Conservation (phyloP, 2,113 vertebrate species). For the Lagopus muta region DNA sequence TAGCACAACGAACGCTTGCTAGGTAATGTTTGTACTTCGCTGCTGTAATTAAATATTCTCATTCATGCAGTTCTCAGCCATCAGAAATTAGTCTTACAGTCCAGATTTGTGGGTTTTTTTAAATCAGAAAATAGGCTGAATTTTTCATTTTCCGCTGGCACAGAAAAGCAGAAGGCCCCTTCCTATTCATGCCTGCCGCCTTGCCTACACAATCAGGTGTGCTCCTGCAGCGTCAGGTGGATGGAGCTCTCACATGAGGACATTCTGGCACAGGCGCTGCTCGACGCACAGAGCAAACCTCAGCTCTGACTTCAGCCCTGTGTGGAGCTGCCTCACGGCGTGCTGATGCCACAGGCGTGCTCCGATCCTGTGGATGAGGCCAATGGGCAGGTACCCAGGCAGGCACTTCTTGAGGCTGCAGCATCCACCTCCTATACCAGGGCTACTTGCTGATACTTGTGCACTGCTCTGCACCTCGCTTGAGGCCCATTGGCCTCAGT, state of each 20-base stretch:
- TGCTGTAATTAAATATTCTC: conserved; percentile 30
- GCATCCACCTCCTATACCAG: not conserved
- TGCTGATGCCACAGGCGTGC: not conserved
- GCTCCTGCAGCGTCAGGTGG: not conserved
- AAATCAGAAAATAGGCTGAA: not conserved
- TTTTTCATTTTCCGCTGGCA: not conserved
- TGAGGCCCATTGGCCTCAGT: not conserved
- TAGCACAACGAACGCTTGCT: not conserved
- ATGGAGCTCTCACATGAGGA: not conserved
- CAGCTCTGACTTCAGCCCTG: no score
- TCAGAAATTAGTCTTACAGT: conserved; percentile 6
- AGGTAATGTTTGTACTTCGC: not conserved
- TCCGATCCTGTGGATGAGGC: not conserved
- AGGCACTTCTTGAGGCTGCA: not conserved
- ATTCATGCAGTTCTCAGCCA: not conserved
- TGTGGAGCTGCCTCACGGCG: not conserved
- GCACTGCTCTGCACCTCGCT: not conserved
- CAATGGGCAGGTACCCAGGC: not conserved
- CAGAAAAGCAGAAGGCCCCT: not conserved
- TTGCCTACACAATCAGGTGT: conserved; percentile 1
- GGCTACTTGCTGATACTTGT: no score
- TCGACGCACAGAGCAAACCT: no score
- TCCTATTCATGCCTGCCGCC: not conserved
- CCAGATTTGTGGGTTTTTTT: not conserved
- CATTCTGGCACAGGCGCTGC: no score